A percentile compares a stretch with the other conserved stretches of the same genome.
Conservation (phyloP, 1,140 invertebrate genomes). For the Cardiocondyla obscurior region DNA sequence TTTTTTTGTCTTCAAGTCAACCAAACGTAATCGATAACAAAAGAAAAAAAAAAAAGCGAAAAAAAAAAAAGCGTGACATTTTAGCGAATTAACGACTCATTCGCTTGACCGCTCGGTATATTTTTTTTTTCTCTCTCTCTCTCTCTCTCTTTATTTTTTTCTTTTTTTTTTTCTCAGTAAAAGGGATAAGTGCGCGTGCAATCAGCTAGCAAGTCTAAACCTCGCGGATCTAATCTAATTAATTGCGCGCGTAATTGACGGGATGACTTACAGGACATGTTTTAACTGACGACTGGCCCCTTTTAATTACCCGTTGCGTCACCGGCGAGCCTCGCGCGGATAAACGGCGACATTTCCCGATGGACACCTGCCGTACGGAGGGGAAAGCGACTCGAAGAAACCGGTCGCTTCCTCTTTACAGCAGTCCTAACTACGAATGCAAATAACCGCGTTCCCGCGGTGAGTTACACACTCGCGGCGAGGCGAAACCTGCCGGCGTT, state of each 20-base stretch:
- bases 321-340: background rate
- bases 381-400: constrained; percentile 17
- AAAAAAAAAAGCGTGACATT: too few relatives aligned
- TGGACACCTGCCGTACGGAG: background rate
- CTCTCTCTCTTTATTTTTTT: too few relatives aligned
- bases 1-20: too few relatives aligned
- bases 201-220: background rate
- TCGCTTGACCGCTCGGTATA: too few relatives aligned
- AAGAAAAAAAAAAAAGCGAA: too few relatives aligned
- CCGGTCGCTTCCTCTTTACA: constrained; percentile 27
- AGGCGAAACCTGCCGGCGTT: background rate
- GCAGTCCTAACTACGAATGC: constrained; percentile 55
- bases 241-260: background rate
- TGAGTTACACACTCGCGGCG: background rate
- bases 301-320: background rate
- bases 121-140: too few relatives aligned
- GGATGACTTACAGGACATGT: background rate
- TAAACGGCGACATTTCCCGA: background rate
- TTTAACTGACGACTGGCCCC: background rate
- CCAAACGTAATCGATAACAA: too few relatives aligned
- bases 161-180: too few relatives aligned
- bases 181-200: background rate
- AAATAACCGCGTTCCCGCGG: constrained; percentile 45
- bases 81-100: too few relatives aligned
- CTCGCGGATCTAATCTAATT: background rate